Evolutionary conservation across 23 tunicate species (phyloP).

Genomic region (Botrylloides violaceus): DNA sequence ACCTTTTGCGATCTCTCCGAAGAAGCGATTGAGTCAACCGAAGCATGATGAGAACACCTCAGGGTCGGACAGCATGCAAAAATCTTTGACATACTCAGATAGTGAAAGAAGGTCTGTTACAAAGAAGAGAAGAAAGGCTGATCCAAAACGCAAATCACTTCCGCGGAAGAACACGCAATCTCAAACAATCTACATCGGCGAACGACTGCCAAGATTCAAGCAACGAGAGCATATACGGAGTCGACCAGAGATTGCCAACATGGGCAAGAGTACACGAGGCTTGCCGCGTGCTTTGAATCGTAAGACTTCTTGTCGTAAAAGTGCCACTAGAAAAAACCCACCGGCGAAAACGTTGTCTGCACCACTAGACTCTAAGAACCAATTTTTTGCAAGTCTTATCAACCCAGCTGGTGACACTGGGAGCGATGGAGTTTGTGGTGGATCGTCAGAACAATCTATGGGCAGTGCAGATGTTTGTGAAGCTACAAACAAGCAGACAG

Average conservation of each 20-base stretch:
- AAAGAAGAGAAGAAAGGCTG: too few relatives aligned
- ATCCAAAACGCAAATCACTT: too few relatives aligned
- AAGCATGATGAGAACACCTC: too few relatives aligned
- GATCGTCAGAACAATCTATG: background rate
- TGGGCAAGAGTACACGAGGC: conserved; percentile 1
- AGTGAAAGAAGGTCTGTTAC: too few relatives aligned
- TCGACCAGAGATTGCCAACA: conserved; percentile 23
- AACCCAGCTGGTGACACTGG: background rate
- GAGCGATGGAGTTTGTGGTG: background rate
- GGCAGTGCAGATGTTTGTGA: background rate
- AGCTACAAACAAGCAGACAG: background rate
- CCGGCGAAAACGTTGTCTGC: background rate
- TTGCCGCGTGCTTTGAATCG: background rate
- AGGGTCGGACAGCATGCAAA: too few relatives aligned
- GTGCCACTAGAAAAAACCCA: background rate
- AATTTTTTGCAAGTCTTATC: background rate
- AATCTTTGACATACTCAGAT: too few relatives aligned
- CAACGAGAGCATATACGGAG: conserved; percentile 11
- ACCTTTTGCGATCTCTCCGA: too few relatives aligned
- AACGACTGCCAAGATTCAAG: conserved; percentile 16
- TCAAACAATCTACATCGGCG: background rate
- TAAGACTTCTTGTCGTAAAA: too few relatives aligned
- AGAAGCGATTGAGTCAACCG: too few relatives aligned
- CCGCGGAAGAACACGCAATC: too few relatives aligned
- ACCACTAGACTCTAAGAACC: background rate